Conservation (phyloP, 2,113 vertebrate genomes). For the Geococcyx californianus region DNA sequence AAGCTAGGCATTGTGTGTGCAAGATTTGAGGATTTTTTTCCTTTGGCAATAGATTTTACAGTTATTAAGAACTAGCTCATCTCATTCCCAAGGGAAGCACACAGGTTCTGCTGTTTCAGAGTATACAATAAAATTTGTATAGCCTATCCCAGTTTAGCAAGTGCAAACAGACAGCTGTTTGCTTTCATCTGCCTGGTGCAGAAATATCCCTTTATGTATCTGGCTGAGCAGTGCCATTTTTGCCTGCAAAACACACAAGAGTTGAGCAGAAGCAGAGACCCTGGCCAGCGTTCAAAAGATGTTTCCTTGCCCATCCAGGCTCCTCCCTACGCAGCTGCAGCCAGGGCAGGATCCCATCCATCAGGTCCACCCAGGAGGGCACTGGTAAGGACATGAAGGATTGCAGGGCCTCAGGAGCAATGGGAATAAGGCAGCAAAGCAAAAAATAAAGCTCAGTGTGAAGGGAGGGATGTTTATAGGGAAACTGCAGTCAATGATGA, state of each 20-base stretch:
- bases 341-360: background rate
- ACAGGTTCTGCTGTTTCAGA: background rate
- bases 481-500: background rate
- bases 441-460: background rate
- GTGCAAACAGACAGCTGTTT: background rate
- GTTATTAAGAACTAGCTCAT: background rate
- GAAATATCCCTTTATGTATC: fast-evolving
- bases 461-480: background rate
- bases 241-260: background rate
- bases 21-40: too few relatives aligned
- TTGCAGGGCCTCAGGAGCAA: background rate
- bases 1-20: background rate
- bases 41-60: background rate
- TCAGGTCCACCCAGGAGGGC: background rate
- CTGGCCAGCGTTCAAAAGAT: background rate
- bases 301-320: fast-evolving
- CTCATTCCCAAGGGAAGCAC: background rate
- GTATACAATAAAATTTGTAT: background rate
- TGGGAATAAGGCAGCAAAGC: background rate
- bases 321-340: background rate
- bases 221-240: background rate
- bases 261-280: background rate
- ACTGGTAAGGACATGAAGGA: fast-evolving
- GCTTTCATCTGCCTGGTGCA: background rate
- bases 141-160: background rate